These are phyloP conservation scores for Pelochelys cantorii DNA, from an alignment of 2,797 vertebrate genomes.

Conservation along the genomic window DNA sequence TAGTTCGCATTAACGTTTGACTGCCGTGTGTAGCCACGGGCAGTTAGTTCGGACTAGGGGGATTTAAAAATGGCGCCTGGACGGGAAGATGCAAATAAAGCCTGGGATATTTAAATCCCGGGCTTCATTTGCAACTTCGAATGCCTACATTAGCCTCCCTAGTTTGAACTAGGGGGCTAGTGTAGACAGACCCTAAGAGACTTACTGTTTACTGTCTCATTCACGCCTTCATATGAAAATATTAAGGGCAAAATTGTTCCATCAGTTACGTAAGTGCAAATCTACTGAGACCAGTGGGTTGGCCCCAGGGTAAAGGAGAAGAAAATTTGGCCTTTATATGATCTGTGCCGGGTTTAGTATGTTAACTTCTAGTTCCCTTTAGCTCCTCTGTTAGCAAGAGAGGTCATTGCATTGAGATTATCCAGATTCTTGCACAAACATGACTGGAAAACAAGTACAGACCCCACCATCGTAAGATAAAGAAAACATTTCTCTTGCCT, in stretches of 20 bases:
- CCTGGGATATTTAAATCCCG: no score
- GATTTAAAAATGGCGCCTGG: no score
- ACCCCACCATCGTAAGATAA: not conserved
- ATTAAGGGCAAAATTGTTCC: constrained; percentile 7
- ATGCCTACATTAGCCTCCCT: no score
- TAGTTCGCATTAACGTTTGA: no score
- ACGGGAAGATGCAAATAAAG: no score
- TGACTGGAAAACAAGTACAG: not conserved
- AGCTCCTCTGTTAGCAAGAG: not conserved
- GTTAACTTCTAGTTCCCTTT: not conserved
- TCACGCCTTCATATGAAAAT: not conserved
- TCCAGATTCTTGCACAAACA: not conserved
- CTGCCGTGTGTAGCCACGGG: no score
- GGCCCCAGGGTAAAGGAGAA: constrained; percentile 10
- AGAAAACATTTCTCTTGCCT: not conserved
- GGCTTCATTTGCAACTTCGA: no score
- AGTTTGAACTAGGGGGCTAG: no score
- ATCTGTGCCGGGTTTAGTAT: not conserved
- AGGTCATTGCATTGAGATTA: not conserved
- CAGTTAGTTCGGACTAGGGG: no score
- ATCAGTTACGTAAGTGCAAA: not conserved
- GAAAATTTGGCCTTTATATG: not conserved
- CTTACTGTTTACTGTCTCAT: not conserved
- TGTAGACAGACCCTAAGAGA: not conserved
- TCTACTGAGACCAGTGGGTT: not conserved